Evolutionary conservation across 2,888 invertebrate genomes (phyloP).

Genomic region (Acholoe squamosa): DNA sequence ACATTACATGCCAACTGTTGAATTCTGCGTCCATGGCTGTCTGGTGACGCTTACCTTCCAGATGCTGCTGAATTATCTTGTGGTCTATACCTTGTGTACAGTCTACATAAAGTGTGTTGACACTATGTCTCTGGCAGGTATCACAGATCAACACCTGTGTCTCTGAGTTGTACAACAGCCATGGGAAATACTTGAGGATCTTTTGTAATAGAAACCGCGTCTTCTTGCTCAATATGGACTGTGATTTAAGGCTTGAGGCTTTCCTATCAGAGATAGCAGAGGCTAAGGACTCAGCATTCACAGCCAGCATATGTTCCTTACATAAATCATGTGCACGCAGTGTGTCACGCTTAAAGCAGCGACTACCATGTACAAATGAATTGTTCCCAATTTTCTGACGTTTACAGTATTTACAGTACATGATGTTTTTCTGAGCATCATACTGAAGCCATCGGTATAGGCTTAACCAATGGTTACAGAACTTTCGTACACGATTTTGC

Average conservation of each 20-base stretch:
- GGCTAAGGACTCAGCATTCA: slow-evolving; percentile 20
- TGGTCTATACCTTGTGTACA: not conserved
- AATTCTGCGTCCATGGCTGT: slow-evolving; percentile 12
- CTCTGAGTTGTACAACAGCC: slow-evolving; percentile 33
- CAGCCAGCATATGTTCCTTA: slow-evolving; percentile 38
- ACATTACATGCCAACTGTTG: slow-evolving; percentile 39
- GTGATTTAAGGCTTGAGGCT: not conserved
- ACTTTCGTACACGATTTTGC: not conserved
- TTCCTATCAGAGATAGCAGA: not conserved
- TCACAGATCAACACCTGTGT: slow-evolving; percentile 40
- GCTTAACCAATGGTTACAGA: slow-evolving; percentile 19
- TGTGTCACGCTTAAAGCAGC: slow-evolving; percentile 42
- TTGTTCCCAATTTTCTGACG: slow-evolving; percentile 17
- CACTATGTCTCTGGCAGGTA: slow-evolving; percentile 39
- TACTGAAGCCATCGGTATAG: slow-evolving; percentile 17
- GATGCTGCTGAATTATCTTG: slow-evolving; percentile 14
- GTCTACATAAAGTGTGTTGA: slow-evolving; percentile 28
- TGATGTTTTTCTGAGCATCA: not conserved
- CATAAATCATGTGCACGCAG: slow-evolving; percentile 16
- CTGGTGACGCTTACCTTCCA: slow-evolving; percentile 21
- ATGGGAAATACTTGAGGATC: slow-evolving; percentile 39
- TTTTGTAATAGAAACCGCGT: slow-evolving; percentile 1
- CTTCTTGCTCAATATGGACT: not conserved
- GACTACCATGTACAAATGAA: slow-evolving; percentile 23
- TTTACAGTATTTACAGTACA: not conserved